Evolutionary conservation across 2,113 vertebrate genomes (phyloP).

Genomic region (Hyla sarda): DNA sequence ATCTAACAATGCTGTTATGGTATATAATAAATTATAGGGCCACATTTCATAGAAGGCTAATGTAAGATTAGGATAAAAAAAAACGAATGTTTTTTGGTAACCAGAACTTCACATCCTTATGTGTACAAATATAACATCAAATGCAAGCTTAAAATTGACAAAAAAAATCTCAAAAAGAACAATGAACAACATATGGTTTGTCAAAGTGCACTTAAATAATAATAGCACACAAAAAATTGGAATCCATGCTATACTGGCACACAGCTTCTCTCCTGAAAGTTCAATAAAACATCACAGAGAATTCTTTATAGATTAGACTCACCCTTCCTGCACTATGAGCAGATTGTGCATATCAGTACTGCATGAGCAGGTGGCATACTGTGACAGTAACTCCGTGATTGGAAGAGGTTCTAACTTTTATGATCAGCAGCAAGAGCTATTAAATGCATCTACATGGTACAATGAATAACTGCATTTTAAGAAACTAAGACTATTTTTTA

Average conservation of each 20-base stretch:
- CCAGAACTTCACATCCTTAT: not conserved
- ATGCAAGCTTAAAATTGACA: not conserved
- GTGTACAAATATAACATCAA: not conserved
- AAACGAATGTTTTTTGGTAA: not conserved
- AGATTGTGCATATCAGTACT: conserved; percentile 30
- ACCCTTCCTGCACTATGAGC: conserved; percentile 18
- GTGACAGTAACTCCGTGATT: conserved; percentile 7
- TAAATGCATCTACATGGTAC: not conserved
- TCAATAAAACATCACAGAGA: conserved; percentile 49
- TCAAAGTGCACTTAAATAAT: not conserved
- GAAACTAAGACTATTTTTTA: not conserved
- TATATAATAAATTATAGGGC: not conserved
- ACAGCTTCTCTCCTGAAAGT: not conserved
- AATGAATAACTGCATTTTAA: not conserved
- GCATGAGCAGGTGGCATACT: conserved; percentile 8
- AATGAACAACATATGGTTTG: not conserved
- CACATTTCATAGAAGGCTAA: not conserved
- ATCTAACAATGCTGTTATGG: not conserved
- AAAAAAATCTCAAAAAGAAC: not conserved
- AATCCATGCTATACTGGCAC: conserved; percentile 1
- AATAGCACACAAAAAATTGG: conserved; percentile 5
- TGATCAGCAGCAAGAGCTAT: not conserved
- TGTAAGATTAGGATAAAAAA: not conserved
- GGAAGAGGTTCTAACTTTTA: not conserved
- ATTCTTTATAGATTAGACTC: conserved; percentile 38